A percentile compares a stretch with the other conserved stretches of the same genome.
phyloP scores from a whole-genome alignment of 2,797 vertebrate genomes.

The Xenentodon cancila region DNA sequence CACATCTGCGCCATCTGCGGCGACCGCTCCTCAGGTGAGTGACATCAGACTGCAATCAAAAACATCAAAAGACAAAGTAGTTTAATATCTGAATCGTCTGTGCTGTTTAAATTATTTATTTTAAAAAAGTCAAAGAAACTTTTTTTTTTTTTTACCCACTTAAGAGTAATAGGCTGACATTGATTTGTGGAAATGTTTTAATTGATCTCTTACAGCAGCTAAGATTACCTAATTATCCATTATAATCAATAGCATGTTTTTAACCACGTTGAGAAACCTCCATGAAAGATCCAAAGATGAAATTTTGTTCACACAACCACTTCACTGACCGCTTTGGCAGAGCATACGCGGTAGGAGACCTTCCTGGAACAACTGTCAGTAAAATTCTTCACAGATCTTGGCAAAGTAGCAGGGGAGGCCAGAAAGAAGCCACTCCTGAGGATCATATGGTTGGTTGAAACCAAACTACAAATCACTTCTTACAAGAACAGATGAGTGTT shows the following conservation, averaged over 20 bases:
- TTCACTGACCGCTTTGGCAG: conserved; percentile 41
- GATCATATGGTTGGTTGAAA: conserved; percentile 32
- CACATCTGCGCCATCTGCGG: conserved; percentile 99
- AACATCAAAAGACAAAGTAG: conserved; percentile 1
- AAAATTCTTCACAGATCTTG: conserved; percentile 48
- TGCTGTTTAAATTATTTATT: no score
- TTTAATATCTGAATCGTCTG: not conserved
- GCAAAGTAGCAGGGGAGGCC: conserved; percentile 33
- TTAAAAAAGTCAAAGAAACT: no score
- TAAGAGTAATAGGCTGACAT: no score
- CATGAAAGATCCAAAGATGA: conserved; percentile 49
- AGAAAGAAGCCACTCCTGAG: conserved; percentile 37
- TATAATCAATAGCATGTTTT: conserved; percentile 28
- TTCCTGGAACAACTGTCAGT: conserved; percentile 54
- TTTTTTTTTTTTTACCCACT: no score
- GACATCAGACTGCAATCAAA: not conserved
- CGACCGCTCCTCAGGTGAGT: conserved; percentile 96
- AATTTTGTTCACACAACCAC: conserved; percentile 33
- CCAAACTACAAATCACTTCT: conserved; percentile 21
- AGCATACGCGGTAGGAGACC: conserved; percentile 35
- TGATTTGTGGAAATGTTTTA: no score
- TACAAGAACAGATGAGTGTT: conserved; percentile 32
- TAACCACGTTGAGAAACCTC: conserved; percentile 51
- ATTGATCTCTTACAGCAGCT: conserved; percentile 14
- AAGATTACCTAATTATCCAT: conserved; percentile 18